Evolutionary conservation across 2,797 vertebrate species (phyloP), one percentile per base, ranked within the genome.

Genomic region (Trachurus trachurus): DNA sequence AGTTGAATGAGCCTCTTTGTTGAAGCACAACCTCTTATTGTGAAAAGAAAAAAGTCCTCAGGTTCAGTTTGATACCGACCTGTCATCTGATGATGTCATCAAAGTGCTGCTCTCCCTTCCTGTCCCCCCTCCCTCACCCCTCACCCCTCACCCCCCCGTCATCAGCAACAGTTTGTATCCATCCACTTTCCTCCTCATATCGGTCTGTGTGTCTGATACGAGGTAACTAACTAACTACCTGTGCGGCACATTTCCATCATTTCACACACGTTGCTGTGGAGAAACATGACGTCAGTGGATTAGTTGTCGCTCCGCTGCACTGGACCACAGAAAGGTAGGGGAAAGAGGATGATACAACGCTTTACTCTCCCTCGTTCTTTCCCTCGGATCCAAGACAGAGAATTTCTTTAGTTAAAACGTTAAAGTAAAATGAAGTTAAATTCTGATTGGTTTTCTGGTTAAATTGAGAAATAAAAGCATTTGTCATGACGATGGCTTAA

Each of bases 61-160:
- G 74, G 68, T 77, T 90, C 66, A 72, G 78, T 87, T 90, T 84
- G 73, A 3, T 53, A 8, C 17, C 8, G 53, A 31, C 5, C 12
- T 57, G 71, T 85, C 72, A 42, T 75, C 77, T 77, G 67, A 78
- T 65, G 10, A 64, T 29, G 65, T 87, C 94, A 95, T 95, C 94
- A 95, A 95, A 95, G 93, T 92, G 87, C 93, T 92, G 78, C 88
- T 90, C 76, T 82, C 66, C 74, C 74, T 87, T 52, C 67, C 83
- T 85, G 72, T 84, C 88, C 74, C 81, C 69, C 69, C 74, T 85
- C 73, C 21, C 52, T 17, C 31, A 34, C 31, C 31, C 0, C 31
- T 1, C 31, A 1, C 31, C 31, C 31, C 31, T 3, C 26, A 3
- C 26, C 6, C 31, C 76, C 80, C 71, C 45, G 1, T 89, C 83